These are phyloP conservation scores for Formicarius rufipectus DNA, from an alignment of 2,113 vertebrate species.

Conservation along the genomic window DNA sequence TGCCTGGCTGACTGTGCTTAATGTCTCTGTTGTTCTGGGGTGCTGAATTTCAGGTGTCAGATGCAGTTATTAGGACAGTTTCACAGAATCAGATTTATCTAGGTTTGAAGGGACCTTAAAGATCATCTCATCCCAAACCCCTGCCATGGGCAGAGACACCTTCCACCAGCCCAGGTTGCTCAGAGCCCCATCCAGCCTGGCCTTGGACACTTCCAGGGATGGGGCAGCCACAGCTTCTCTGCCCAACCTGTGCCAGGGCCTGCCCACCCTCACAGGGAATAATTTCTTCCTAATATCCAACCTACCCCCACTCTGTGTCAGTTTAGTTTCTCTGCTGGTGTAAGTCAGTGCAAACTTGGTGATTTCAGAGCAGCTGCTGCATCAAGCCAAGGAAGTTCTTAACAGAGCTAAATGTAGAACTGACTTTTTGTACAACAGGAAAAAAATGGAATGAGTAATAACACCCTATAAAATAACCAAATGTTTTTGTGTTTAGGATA, in stretches of 20 bases:
- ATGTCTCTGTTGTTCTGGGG: not conserved
- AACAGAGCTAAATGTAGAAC: not conserved
- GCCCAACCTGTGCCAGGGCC: not conserved
- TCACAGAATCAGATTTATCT: not conserved
- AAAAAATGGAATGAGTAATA: not conserved
- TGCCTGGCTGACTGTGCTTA: not conserved
- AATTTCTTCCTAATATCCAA: not conserved
- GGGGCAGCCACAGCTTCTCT: not conserved
- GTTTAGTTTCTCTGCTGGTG: not conserved
- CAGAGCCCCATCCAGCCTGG: not conserved
- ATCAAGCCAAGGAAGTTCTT: not conserved
- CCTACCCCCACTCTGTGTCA: not conserved
- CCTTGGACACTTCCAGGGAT: rapidly evolving
- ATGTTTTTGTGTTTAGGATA: not conserved
- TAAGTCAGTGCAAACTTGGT: not conserved
- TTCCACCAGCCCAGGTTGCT: rapidly evolving
- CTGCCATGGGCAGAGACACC: not conserved
- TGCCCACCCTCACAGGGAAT: rapidly evolving
- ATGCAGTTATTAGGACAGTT: not conserved
- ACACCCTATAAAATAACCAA: not conserved
- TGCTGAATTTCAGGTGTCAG: not conserved
- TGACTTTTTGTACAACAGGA: not conserved
- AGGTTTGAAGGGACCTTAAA: not conserved
- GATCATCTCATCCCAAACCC: rapidly evolving
- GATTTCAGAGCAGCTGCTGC: not conserved